Evolutionary conservation across 2,888 invertebrate species (phyloP).

Genomic region (Bursaphelenchus okinawaensis): DNA sequence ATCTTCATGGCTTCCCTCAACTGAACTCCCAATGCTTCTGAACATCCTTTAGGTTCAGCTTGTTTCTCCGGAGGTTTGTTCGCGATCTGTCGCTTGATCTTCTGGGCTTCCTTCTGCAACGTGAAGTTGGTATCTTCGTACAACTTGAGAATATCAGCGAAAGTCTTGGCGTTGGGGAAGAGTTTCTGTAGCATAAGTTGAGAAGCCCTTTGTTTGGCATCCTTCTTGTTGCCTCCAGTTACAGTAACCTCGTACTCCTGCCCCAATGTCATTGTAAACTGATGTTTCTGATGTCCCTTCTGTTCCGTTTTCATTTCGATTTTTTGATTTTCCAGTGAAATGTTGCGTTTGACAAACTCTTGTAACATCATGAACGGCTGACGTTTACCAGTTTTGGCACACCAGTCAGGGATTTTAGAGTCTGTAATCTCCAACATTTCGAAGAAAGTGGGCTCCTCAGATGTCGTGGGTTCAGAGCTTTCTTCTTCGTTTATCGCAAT

Average conservation of each 20-base stretch:
- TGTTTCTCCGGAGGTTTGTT: neutral
- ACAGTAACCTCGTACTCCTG: conserved; percentile 77
- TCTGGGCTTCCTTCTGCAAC: conserved; percentile 23
- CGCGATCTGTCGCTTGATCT: conserved; percentile 4
- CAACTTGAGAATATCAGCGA: conserved; percentile 20
- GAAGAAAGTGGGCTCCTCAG: conserved; percentile 56
- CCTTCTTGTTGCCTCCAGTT: conserved; percentile 87
- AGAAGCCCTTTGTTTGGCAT: conserved; percentile 90
- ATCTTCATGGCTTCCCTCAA: conserved; percentile 8
- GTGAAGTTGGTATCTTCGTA: conserved; percentile 14
- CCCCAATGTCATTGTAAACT: conserved; percentile 88
- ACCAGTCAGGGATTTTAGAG: conserved; percentile 67
- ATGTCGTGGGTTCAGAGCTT: conserved; percentile 1
- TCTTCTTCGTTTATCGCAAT: conserved; percentile 5
- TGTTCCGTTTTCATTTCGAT: conserved; percentile 72
- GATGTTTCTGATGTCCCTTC: conserved; percentile 81
- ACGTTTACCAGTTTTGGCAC: conserved; percentile 90
- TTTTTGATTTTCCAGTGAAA: conserved; percentile 80
- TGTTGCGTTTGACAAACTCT: conserved; percentile 70
- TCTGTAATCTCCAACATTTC: conserved; percentile 89
- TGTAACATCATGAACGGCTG: conserved; percentile 86
- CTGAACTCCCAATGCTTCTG: neutral
- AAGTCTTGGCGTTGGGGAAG: conserved; percentile 67
- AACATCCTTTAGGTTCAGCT: neutral
- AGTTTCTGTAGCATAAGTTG: conserved; percentile 85